Conservation (phyloP, 2,113 vertebrate genomes). For the Dasypus novemcinctus region DNA sequence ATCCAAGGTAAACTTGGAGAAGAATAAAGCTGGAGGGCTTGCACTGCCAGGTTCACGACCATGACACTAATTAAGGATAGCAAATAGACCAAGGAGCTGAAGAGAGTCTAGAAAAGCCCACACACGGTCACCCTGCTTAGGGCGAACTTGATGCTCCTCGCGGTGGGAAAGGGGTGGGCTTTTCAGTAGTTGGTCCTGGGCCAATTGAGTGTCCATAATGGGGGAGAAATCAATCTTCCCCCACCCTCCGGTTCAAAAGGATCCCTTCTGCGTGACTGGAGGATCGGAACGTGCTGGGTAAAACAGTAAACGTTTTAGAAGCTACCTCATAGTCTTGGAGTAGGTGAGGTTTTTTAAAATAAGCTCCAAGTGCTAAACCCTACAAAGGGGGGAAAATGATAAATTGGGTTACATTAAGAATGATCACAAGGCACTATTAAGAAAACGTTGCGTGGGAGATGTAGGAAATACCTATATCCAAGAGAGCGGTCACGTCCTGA, state of each 20-base stretch:
- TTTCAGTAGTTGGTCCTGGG: not conserved
- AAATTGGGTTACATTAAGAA: not conserved
- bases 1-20: not conserved
- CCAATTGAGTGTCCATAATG: too few species aligned
- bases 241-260: not conserved
- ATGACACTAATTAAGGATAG: not conserved
- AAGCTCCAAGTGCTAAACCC: not conserved
- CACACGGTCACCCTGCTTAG: too few species aligned
- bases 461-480: too few species aligned
- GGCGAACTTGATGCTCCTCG: not conserved
- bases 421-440: not conserved
- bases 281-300: not conserved
- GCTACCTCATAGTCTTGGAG: not conserved
- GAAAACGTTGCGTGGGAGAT: not conserved
- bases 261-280: not conserved
- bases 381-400: not conserved
- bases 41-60: accelerated
- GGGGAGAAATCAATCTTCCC: not conserved
- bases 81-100: not conserved
- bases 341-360: not conserved
- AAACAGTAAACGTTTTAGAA: not conserved
- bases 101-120: not conserved
- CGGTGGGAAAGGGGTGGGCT: too few species aligned
- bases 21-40: not conserved
- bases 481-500: too few species aligned